Evolutionary conservation across 2,888 invertebrate species (phyloP).

Genomic region (Campopleginae sp.): DNA sequence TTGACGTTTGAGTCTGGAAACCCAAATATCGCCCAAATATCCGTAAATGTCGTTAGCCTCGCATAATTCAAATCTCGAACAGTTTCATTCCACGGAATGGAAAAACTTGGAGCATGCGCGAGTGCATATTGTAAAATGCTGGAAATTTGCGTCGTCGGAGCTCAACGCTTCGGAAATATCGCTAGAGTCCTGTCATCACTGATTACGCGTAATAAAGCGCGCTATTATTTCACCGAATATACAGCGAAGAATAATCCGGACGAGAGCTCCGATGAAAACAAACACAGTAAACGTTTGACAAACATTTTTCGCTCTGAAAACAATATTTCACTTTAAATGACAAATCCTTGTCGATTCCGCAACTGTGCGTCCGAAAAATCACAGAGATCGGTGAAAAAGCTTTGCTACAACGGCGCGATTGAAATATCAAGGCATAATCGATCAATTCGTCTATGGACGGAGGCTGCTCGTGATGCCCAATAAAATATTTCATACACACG

Average conservation of each 20-base stretch:
- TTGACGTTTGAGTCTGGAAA: background rate
- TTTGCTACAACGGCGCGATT: background rate
- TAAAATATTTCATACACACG: background rate
- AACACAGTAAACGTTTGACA: background rate
- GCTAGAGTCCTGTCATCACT: background rate
- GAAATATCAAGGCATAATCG: background rate
- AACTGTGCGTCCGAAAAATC: background rate
- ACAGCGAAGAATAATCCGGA: background rate
- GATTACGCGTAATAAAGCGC: background rate
- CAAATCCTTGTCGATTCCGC: background rate
- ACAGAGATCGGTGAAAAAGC: background rate
- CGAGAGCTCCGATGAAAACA: background rate
- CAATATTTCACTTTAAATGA: background rate
- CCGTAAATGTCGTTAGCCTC: slow-evolving; percentile 44
- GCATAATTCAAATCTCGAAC: slow-evolving; percentile 48
- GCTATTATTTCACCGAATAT: background rate
- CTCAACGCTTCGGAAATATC: background rate
- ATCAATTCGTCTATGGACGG: background rate
- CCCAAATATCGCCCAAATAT: slow-evolving; percentile 31
- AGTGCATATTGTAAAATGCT: background rate
- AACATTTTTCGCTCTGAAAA: background rate
- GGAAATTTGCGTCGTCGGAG: background rate
- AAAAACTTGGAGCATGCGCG: slow-evolving; percentile 29
- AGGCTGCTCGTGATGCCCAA: background rate
- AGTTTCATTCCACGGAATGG: slow-evolving; percentile 22